A percentile compares a stretch with the other conserved stretches of the same genome.
phyloP scores from a whole-genome alignment of 2,888 invertebrate species.

The Thymelicus acteon region DNA sequence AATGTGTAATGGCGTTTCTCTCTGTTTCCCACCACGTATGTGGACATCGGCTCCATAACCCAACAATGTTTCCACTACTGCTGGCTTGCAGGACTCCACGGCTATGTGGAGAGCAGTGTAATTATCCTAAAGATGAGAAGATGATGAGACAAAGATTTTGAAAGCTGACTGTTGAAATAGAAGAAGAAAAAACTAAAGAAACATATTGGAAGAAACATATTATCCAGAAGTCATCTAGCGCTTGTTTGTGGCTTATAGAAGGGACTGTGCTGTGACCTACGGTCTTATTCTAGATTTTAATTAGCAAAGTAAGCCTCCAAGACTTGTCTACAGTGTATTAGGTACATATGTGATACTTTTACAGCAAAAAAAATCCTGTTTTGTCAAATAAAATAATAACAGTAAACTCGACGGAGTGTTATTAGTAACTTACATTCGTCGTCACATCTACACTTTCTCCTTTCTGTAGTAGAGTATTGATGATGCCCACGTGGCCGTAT shows the following conservation, averaged over 20 bases:
- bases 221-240: too few species aligned
- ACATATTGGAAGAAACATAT: too few species aligned
- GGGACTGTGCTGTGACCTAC: too few species aligned
- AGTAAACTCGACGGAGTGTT: too few species aligned
- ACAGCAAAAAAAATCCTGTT: not conserved
- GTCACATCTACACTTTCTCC: conserved; percentile 98
- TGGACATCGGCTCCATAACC: conserved; percentile 99
- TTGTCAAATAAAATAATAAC: too few species aligned
- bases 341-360: too few species aligned
- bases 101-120: conserved; percentile 99
- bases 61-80: conserved; percentile 96
- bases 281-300: too few species aligned
- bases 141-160: not conserved
- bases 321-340: too few species aligned
- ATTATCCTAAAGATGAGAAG: conserved; percentile 89
- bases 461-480: conserved; percentile 97
- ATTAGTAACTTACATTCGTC: conserved; percentile 90
- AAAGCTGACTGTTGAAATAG: too few species aligned
- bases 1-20: conserved; percentile 98
- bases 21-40: conserved; percentile 93
- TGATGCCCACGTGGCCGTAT: conserved; percentile 98
- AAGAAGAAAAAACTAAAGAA: too few species aligned
- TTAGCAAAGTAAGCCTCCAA: too few species aligned
- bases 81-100: conserved; percentile 96
- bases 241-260: too few species aligned